Evolutionary conservation across 2,888 invertebrate genomes (phyloP), one percentile per base, ranked within the genome.

Genomic region (Sarcophaga variegata): DNA sequence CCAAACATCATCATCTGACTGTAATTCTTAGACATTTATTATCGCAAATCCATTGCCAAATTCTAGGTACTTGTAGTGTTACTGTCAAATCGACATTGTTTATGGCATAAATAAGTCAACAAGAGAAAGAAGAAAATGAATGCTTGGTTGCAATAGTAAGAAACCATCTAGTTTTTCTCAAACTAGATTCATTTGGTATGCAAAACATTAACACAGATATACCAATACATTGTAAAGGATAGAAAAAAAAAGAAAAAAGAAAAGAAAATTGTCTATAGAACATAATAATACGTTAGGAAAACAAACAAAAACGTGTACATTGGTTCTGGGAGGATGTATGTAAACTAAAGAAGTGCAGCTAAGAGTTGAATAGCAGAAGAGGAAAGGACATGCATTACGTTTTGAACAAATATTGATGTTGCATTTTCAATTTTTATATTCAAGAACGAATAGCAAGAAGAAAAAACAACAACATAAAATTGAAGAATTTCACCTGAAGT

Each of bases 101-200:
- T 64, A 27, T 27, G 47, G 47, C 66, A 72, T 37, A 67, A 78
- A 66, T 37, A 77, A 67, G 62, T 67, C 37, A 69, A 45, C 54
- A 63, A 10, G 12, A 76, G 70, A 45, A 5, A 37, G 0, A 69
- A 63, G 17, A 66, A 37, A 17, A 8, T 66, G 37, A 54, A 54
- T 54, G 17, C 54, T 17, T 54, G 54, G 17, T 14, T 54, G 17
- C 25, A 49, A 45, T 70, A 11, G 22, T 25, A 25, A 59, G 69
- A 63, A 69, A 70, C n/a, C 14, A 5, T 69, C 59, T 49, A 54
- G 70, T 78, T 78, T 54, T 54, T 54, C 12, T 81, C 37, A 49
- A 84, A 84, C 79, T 81, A 70, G 63, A 47, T 66, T 81, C 64
- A 82, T 83, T 86, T 71, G 37, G 71, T 78, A 88, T 86, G 88